Base-by-base conservation (phyloP, 2,113 vertebrate genomes). In the Erpornis zantholeuca region DNA sequence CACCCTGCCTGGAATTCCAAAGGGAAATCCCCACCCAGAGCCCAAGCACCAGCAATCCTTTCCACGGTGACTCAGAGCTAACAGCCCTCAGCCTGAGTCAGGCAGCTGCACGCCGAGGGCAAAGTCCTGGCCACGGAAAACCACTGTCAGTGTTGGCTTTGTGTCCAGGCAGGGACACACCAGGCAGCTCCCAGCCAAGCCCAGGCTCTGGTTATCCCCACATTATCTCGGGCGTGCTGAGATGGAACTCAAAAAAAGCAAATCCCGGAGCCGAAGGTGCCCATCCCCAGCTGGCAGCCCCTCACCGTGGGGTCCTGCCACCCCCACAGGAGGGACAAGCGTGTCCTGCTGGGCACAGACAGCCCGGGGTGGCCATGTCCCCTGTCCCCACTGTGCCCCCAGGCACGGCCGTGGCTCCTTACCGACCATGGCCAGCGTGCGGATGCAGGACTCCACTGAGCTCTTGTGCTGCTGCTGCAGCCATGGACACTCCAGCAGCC, bases 401-500 rank as follows among this genome's bases (percentile, higher is more conserved):
- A 56, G n/a, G 42, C 38, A 11, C 3, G 2, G 2, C 49, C 4
- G 45, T 1, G 29, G 53, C 14, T 1, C 1, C 98, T 97, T 98
- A 99, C 99, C 99, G 5, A 99, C 99, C 98, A 99, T 84, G 49
- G 99, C 98, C 75, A 99, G 98, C 2, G 99, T 99, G 86, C 98
- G 98, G 95, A 99, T 99, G 79, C 99, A 99, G 92, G 98, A 94
- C 95, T 99, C 99, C 95, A 99, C 99, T 1, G 99, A 98, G 61
- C 93, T 97, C 91, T 98, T 98, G 92, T 99, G 99, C 93, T 98
- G 99, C 97, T 98, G 98, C 98, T 99, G 99, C 94, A 99, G 97
- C 99, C 99, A 99, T 3, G 99, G 98, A 36, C 99, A 99, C 94
- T 99, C 99, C 54, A 99, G 94, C 83, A 99, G 98, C n/a, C 99